These are phyloP conservation scores for Steinernema feltiae DNA, from an alignment of 1,140 invertebrate genomes.

Conservation along the genomic window DNA sequence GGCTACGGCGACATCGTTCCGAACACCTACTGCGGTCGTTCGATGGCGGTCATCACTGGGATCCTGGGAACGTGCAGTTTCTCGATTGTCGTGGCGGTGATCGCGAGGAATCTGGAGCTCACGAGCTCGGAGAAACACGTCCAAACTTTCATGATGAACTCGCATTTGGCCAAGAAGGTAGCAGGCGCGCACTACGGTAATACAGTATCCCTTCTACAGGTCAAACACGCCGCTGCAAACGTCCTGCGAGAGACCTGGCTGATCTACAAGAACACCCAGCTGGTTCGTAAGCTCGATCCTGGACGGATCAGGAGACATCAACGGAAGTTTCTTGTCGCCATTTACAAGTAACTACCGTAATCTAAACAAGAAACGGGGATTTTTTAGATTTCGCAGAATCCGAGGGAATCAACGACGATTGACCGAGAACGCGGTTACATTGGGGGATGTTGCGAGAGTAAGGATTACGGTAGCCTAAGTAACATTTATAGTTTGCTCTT, in stretches of 20 bases:
- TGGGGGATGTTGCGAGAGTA: constrained; percentile 99
- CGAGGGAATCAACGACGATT: constrained; percentile 99
- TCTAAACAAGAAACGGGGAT: neutral
- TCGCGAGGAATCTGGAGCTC: constrained; percentile 95
- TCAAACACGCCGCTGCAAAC: constrained; percentile 99
- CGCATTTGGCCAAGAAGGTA: constrained; percentile 97
- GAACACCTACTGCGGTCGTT: constrained; percentile 96
- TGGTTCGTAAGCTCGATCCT: constrained; percentile 92
- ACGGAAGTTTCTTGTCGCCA: constrained; percentile 96
- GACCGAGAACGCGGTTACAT: constrained; percentile 96
- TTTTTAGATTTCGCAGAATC: constrained; percentile 81
- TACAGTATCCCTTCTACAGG: constrained; percentile 64
- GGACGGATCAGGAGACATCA: constrained; percentile 92
- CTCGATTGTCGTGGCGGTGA: constrained; percentile 93
- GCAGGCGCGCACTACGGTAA: neutral
- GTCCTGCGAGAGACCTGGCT: constrained; percentile 98
- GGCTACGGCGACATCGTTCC: constrained; percentile 81
- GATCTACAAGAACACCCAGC: constrained; percentile 97
- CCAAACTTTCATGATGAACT: constrained; percentile 99
- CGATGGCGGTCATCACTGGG: constrained; percentile 92
- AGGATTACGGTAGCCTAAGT: neutral
- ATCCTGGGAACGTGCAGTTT: constrained; percentile 99
- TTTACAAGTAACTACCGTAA: constrained; percentile 97
- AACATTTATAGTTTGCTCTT: constrained; percentile 20
- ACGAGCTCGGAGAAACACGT: constrained; percentile 99